phyloP scores from a whole-genome alignment of 2,888 invertebrate genomes.

The Noctua comes region DNA sequence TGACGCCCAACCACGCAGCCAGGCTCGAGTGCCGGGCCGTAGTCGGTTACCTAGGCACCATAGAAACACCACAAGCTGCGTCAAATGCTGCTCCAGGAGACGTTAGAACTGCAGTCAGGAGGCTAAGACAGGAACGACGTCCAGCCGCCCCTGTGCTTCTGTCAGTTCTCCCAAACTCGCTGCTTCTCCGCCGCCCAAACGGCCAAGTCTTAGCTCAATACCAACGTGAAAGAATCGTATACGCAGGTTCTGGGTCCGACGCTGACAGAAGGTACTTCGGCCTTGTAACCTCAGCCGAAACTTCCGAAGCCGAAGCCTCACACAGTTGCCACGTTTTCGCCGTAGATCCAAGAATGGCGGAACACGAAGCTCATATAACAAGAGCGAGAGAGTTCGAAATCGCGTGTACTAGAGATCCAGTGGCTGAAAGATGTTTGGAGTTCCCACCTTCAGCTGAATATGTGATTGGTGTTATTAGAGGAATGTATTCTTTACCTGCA shows the following conservation, averaged over 20 bases:
- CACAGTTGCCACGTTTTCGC: conserved; percentile 99
- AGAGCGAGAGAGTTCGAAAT: conserved; percentile 96
- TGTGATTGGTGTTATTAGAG: conserved; percentile 93
- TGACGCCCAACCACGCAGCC: conserved; percentile 83
- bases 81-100: conserved; percentile 94
- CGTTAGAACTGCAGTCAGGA: conserved; percentile 96
- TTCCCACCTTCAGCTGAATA: conserved; percentile 96
- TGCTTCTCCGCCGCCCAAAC: conserved; percentile 94
- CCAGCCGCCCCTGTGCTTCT: conserved; percentile 96
- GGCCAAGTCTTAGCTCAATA: conserved; percentile 96
- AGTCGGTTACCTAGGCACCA: conserved; percentile 98
- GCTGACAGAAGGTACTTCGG: conserved; percentile 98
- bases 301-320: conserved; percentile 90
- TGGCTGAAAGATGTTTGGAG: conserved; percentile 95
- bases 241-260: conserved; percentile 97
- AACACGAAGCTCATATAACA: conserved; percentile 94
- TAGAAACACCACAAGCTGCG: conserved; percentile 97
- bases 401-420: conserved; percentile 94
- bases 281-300: conserved; percentile 95
- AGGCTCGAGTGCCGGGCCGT: conserved; percentile 95
- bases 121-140: conserved; percentile 96
- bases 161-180: conserved; percentile 94
- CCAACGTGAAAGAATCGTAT: conserved; percentile 95
- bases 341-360: conserved; percentile 95
- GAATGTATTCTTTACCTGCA: conserved; percentile 92